Base-by-base conservation (phyloP, 1,140 invertebrate genomes). In the Scaptomyza montana region DNA sequence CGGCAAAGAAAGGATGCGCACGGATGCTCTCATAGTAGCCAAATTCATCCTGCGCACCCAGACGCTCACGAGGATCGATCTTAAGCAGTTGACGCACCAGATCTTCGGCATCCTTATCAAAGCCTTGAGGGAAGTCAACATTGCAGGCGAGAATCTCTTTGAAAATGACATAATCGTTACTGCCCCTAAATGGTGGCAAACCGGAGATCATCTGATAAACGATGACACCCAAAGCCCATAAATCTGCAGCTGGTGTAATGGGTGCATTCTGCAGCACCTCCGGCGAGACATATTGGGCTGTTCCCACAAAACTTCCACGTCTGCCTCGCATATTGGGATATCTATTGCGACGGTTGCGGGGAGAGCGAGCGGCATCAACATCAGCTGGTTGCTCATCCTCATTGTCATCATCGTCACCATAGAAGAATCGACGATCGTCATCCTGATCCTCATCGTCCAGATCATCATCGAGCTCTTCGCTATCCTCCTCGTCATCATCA, bases 211-310 rank as follows among this genome's bases (percentile, higher is more conserved):
- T 98, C 93, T 99, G 98, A 93, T 98, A 99, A 47, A 99, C 93
- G 65, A 99, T 98, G 92, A 98, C 99, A 5, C 98, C 99, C 30
- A 99, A 93, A 0, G 98, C 98, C 99, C 99, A 99, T n/a, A 99
- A 93, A 93, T 99, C 99, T 5, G 97, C 97, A 13, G 97, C 95
- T 69, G 94, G 94, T 19, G 95, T 96, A 21, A 96, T 95, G 1
- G 94, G 94, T 78, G 97, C 96, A 89, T 97, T 96, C 33, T 96
- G 96, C 3, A 99, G 93, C 12, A 99, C 93, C 93, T 99, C 99
- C 5, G 99, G 99, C 49, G 98, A 98, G 0, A 99, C 98, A 93
- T 99, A 99, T 92, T 99, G 98, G 0, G 99, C 98, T 12, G 99
- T 99, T n/a, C 99, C 98, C 5, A 99, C 98, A 93, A 99, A 99